These are phyloP conservation scores for Drosophila mayri DNA, from an alignment of 1,140 invertebrate species.

Conservation along the genomic window DNA sequence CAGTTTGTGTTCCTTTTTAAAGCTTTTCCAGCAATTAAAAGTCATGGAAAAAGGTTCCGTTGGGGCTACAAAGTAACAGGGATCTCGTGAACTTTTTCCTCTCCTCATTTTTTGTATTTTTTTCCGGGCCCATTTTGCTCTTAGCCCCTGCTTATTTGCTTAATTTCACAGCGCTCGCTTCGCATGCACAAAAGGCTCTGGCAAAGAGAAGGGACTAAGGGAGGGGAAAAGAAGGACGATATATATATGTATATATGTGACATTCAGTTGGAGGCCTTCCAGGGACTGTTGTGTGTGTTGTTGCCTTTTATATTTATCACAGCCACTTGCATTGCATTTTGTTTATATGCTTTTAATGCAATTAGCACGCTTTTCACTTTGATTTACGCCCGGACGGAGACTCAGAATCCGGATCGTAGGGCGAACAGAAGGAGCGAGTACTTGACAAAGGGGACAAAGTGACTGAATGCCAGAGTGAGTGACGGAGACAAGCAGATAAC, in stretches of 20 bases:
- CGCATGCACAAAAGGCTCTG: constrained; percentile 63
- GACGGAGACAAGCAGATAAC: constrained; percentile 40
- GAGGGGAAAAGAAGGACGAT: not conserved
- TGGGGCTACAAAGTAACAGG: constrained; percentile 47
- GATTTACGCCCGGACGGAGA: constrained; percentile 74
- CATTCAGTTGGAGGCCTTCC: constrained; percentile 23
- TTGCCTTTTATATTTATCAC: constrained; percentile 68
- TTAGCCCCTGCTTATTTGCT: constrained; percentile 69
- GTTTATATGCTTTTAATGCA: constrained; percentile 83
- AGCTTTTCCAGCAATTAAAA: constrained; percentile 56
- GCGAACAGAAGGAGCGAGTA: constrained; percentile 23
- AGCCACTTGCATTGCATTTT: constrained; percentile 82
- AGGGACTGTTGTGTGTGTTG: constrained; percentile 37
- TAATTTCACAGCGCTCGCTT: constrained; percentile 70
- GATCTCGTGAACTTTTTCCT: constrained; percentile 21
- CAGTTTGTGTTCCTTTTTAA: constrained; percentile 30
- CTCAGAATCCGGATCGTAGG: constrained; percentile 52
- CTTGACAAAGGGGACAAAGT: constrained; percentile 36
- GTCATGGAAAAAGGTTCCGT: constrained; percentile 31
- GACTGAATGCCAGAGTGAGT: constrained; percentile 47
- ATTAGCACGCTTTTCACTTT: constrained; percentile 83
- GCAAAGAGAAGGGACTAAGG: not conserved
- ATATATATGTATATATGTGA: constrained; percentile 17
- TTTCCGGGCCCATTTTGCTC: constrained; percentile 21
- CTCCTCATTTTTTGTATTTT: not conserved